Conservation (phyloP, 2,797 vertebrate genomes). For the Ataeniobius toweri region DNA sequence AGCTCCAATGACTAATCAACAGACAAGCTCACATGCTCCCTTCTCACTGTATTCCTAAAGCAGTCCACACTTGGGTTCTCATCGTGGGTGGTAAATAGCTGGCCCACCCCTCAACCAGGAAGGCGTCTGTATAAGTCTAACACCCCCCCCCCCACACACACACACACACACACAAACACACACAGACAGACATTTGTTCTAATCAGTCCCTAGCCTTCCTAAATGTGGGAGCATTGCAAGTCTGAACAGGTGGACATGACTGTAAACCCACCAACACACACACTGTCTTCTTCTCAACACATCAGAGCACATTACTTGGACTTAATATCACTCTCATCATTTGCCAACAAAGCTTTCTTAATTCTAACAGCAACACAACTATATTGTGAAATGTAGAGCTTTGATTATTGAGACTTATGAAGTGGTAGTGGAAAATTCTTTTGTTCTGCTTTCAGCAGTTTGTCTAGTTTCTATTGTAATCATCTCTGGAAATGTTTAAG, state of each 20-base stretch:
- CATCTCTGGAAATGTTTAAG: not conserved
- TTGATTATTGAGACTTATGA: not conserved
- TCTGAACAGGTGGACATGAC: conserved; percentile 69
- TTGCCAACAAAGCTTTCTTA: not conserved
- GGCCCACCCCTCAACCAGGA: conserved; percentile 51
- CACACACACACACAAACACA: conserved; percentile 28
- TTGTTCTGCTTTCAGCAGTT: too few species aligned
- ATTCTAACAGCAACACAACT: conserved; percentile 1
- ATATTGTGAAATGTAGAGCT: not conserved
- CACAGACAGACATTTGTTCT: conserved; percentile 37
- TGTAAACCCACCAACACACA: conserved; percentile 35
- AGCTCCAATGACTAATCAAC: conserved; percentile 1
- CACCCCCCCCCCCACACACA: conserved; percentile 18
- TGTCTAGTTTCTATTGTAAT: not conserved
- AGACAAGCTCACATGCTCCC: conserved; percentile 17
- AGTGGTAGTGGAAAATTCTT: too few species aligned
- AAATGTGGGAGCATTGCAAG: conserved; percentile 66
- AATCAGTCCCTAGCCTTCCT: conserved; percentile 47
- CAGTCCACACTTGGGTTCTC: conserved; percentile 47
- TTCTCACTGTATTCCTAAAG: conserved; percentile 26
- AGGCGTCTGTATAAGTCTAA: conserved; percentile 56
- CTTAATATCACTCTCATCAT: not conserved
- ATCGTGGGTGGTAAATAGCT: conserved; percentile 73
- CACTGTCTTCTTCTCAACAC: conserved; percentile 9
- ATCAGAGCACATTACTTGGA: conserved; percentile 7